Conservation (phyloP, 2,797 vertebrate genomes). For the Gorsachius magnificus region DNA sequence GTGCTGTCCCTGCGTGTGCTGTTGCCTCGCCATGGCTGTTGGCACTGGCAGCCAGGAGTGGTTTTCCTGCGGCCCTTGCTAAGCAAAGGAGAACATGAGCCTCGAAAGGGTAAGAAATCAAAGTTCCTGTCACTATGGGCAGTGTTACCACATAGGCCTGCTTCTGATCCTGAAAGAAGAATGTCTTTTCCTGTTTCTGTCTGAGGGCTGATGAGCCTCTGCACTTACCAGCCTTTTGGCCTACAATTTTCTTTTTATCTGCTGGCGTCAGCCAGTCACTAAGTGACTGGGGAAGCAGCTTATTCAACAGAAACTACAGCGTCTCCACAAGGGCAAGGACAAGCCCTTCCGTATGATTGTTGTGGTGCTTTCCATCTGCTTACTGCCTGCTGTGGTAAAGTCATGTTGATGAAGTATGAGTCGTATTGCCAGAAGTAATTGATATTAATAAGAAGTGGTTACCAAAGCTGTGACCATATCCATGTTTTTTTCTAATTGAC, state of each 20-base stretch:
- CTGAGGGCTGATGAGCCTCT: background rate
- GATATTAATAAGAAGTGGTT: background rate
- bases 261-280: background rate
- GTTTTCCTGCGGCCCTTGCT: background rate
- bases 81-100: background rate
- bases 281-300: background rate
- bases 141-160: background rate
- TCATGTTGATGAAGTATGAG: background rate
- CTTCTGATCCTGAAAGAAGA: background rate
- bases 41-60: background rate
- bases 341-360: background rate
- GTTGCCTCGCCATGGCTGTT: background rate
- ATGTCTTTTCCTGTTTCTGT: background rate
- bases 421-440: background rate
- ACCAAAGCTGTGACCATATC: background rate
- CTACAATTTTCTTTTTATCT: background rate
- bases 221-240: background rate
- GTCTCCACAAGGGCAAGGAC: background rate
- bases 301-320: background rate
- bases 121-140: background rate
- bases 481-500: background rate
- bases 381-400: background rate
- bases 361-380: background rate
- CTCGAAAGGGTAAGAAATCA: background rate
- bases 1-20: rapidly evolving